Conservation (phyloP, 2,888 invertebrate species). For the Pyrrhosoma nymphula region DNA sequence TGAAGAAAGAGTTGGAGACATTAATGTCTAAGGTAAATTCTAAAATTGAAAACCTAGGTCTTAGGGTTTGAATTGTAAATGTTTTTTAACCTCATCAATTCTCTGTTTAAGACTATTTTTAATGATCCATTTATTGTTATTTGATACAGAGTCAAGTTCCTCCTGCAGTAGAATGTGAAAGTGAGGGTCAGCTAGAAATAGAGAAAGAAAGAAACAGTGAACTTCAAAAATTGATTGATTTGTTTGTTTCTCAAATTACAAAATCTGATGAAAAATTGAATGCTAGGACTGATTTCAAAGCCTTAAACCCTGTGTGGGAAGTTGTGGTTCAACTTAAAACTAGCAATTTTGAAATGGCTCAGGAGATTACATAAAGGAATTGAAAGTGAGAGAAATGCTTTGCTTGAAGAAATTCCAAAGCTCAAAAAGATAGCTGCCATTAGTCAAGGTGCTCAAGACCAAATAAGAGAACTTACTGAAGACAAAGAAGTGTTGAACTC, state of each 20-base stretch:
- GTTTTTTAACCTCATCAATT: too few species aligned
- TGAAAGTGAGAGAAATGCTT: background rate
- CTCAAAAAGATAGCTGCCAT: background rate
- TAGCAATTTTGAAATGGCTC: background rate
- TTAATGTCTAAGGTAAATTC: conserved; percentile 36
- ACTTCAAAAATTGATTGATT: conserved; percentile 29
- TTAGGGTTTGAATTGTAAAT: too few species aligned
- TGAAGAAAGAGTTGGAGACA: conserved; percentile 4
- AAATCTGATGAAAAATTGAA: background rate
- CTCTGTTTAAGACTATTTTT: too few species aligned
- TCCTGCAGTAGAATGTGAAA: background rate
- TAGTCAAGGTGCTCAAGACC: background rate
- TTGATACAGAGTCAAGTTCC: background rate
- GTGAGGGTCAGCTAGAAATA: conserved; percentile 1
- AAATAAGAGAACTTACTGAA: conserved; percentile 38
- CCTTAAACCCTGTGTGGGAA: background rate
- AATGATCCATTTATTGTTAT: too few species aligned
- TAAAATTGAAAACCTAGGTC: too few species aligned
- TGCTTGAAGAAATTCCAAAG: background rate
- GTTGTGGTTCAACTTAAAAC: background rate
- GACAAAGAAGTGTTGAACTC: conserved; percentile 43
- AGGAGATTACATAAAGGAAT: conserved; percentile 16
- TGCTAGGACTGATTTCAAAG: background rate
- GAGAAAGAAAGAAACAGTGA: background rate
- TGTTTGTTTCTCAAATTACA: background rate